Percentiles rank a stretch among this genome's conserved stretches.
phyloP scores from a whole-genome alignment of 2,113 vertebrate species.

The Peromyscus maniculatus region DNA sequence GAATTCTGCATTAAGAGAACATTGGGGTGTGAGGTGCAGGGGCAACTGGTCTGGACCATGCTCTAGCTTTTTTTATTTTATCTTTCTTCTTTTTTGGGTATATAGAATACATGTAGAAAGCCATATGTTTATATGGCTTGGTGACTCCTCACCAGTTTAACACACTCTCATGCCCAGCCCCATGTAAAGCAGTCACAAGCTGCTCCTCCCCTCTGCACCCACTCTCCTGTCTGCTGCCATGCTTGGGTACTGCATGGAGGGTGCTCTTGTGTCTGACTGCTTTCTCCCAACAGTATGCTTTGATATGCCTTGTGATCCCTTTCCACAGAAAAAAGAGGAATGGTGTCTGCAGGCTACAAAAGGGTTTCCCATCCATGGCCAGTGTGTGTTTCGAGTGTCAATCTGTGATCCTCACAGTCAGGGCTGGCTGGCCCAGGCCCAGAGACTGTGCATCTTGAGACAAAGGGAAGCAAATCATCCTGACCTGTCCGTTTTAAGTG shows the following conservation, averaged over 20 bases:
- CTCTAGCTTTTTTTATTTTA: background rate
- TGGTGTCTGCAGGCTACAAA: background rate
- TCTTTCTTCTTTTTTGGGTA: background rate
- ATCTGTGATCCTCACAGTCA: rapidly evolving
- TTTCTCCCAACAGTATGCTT: rapidly evolving
- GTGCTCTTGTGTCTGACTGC: background rate
- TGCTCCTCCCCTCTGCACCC: background rate
- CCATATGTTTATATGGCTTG: no score
- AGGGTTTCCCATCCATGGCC: no score
- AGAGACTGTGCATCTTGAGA: background rate
- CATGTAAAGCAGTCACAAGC: background rate
- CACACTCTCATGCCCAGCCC: background rate
- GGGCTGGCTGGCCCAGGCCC: background rate
- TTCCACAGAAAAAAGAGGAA: background rate
- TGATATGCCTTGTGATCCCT: background rate
- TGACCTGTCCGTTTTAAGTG: background rate
- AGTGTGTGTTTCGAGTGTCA: background rate
- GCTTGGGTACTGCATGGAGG: rapidly evolving
- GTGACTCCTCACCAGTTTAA: no score
- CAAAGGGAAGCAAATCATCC: background rate
- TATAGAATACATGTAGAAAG: background rate
- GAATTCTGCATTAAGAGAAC: background rate
- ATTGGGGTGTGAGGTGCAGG: background rate
- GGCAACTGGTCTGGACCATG: background rate
- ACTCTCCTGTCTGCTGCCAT: background rate